Evolutionary conservation across 2,113 vertebrate species (phyloP).

Genomic region (Collichthys lucidus): DNA sequence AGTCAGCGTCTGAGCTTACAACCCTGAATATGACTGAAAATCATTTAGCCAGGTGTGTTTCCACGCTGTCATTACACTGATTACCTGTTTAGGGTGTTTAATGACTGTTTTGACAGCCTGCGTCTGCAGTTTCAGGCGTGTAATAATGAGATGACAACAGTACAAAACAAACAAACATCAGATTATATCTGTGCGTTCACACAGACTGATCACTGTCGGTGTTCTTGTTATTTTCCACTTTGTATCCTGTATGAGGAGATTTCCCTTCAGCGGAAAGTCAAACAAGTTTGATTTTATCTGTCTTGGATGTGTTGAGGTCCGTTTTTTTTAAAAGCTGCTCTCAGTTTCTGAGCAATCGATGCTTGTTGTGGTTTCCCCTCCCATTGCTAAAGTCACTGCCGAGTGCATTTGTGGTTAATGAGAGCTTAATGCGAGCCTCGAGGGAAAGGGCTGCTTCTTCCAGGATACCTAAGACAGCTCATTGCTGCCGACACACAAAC

Average conservation of each 20-base stretch:
- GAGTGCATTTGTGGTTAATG: constrained; percentile 15
- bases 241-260: background rate
- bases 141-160: background rate
- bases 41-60: background rate
- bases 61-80: background rate
- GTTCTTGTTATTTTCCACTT: background rate
- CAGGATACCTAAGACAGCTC: background rate
- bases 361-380: background rate
- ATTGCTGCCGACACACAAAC: constrained; percentile 11
- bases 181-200: background rate
- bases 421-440: constrained; percentile 1
- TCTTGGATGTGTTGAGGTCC: background rate
- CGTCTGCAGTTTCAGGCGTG: background rate
- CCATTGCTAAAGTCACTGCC: background rate
- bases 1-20: background rate
- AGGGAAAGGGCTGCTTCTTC: background rate
- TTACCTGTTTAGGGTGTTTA: constrained; percentile 1
- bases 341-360: background rate
- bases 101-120: constrained; percentile 36
- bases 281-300: background rate
- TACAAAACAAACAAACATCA: background rate
- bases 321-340: background rate
- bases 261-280: background rate
- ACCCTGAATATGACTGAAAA: background rate
- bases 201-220: background rate